Evolutionary conservation across 2,113 vertebrate genomes (phyloP).

Genomic region (Ifrita kowaldi): DNA sequence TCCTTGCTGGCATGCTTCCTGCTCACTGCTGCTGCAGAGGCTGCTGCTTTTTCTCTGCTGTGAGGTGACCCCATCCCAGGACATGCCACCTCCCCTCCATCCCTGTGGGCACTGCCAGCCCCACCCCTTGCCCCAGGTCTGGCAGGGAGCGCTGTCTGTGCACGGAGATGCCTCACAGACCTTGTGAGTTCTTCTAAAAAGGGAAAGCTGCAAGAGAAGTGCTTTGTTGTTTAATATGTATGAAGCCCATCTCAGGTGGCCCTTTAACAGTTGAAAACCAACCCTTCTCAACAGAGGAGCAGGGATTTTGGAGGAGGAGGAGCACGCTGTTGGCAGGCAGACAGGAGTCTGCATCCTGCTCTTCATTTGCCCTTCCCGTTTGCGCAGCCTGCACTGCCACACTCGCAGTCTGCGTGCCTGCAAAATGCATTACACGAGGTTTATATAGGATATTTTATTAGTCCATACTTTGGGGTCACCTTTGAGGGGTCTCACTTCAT

Average conservation of each 20-base stretch:
- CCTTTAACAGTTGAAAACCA: neutral
- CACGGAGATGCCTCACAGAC: neutral
- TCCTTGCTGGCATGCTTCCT: neutral
- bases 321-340: neutral
- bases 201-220: neutral
- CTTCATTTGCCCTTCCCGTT: neutral
- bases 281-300: neutral
- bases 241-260: neutral
- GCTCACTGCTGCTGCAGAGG: neutral
- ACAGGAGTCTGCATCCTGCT: neutral
- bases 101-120: neutral
- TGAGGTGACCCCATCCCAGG: neutral
- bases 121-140: neutral
- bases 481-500: neutral
- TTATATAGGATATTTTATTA: neutral
- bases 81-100: fast-evolving
- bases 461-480: neutral
- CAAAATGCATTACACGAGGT: neutral
- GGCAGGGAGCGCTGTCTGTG: fast-evolving
- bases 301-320: neutral
- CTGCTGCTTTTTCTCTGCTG: neutral
- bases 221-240: neutral
- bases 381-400: neutral
- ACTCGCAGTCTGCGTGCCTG: neutral
- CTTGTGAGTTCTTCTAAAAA: neutral